Conservation (phyloP, 2,797 vertebrate species). For the Trachurus trachurus region DNA sequence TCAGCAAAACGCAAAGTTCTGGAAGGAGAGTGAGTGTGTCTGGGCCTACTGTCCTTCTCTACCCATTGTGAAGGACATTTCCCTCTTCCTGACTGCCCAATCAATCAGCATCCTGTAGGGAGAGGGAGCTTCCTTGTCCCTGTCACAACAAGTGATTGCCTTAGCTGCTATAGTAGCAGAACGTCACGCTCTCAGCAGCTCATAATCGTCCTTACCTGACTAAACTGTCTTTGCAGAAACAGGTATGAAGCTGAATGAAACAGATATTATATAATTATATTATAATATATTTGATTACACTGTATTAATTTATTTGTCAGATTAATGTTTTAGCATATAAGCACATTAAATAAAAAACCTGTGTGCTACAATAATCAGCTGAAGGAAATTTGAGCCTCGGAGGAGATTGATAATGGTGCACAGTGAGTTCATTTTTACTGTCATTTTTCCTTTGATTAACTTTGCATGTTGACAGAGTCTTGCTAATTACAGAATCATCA, state of each 20-base stretch:
- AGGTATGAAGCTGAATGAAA: conserved; percentile 56
- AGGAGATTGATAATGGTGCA: neutral
- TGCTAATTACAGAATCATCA: conserved; percentile 14
- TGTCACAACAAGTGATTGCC: conserved; percentile 81
- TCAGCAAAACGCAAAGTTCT: conserved; percentile 69
- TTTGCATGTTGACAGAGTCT: neutral
- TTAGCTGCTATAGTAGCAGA: conserved; percentile 66
- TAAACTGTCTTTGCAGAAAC: conserved; percentile 53
- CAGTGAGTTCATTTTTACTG: neutral
- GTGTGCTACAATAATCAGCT: conserved; percentile 1
- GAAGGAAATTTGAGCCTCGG: conserved; percentile 4
- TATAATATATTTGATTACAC: conserved; percentile 4
- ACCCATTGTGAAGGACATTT: conserved; percentile 79
- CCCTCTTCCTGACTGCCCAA: conserved; percentile 77
- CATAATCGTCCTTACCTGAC: conserved; percentile 75
- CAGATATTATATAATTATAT: conserved; percentile 30
- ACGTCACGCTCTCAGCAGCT: conserved; percentile 71
- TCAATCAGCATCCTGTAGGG: conserved; percentile 84
- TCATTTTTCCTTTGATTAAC: neutral
- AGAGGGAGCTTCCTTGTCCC: conserved; percentile 79
- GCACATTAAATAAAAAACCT: neutral
- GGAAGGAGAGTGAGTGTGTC: conserved; percentile 54
- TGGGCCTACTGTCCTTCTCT: conserved; percentile 66
- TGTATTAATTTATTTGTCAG: neutral
- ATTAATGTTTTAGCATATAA: neutral